Conservation (phyloP, 2,797 vertebrate genomes). For the Periparus ater region DNA sequence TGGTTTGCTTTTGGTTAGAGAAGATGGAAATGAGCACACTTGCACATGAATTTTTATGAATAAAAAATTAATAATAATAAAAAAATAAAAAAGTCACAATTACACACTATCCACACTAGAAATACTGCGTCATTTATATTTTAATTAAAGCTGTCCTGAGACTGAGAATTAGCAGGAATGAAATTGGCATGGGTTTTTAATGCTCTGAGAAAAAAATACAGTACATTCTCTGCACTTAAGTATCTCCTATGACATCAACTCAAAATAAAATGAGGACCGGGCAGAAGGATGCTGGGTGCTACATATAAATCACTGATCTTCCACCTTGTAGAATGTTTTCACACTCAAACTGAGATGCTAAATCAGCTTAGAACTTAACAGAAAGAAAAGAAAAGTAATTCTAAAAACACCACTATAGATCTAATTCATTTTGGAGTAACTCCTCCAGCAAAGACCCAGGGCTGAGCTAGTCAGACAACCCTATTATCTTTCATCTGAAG, state of each 20-base stretch:
- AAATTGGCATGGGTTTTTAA: slow-evolving; percentile 37
- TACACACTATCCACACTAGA: slow-evolving; percentile 11
- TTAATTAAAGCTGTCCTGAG: slow-evolving; percentile 49
- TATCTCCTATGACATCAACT: background rate
- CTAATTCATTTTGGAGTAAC: background rate
- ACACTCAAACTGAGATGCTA: slow-evolving; percentile 16
- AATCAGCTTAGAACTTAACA: background rate
- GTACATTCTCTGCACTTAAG: background rate
- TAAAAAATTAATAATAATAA: slow-evolving; percentile 24
- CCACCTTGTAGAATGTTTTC: slow-evolving; percentile 30
- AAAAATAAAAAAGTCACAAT: background rate
- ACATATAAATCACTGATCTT: slow-evolving; percentile 28
- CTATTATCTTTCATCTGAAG: background rate
- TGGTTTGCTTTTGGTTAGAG: slow-evolving; percentile 41
- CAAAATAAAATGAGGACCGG: background rate
- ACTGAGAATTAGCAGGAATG: slow-evolving; percentile 3
- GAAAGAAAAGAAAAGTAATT: background rate
- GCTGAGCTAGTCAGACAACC: slow-evolving; percentile 13
- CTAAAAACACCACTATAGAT: background rate
- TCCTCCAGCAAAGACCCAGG: background rate
- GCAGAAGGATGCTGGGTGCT: background rate
- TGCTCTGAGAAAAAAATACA: background rate
- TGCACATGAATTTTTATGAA: background rate
- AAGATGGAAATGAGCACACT: slow-evolving; percentile 7
- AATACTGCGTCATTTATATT: slow-evolving; percentile 40